Percentiles rank a stretch among this genome's conserved stretches.
These are phyloP conservation scores for Brachypalpus laphriformis DNA, from an alignment of 2,888 invertebrate genomes.

Conservation along the genomic window DNA sequence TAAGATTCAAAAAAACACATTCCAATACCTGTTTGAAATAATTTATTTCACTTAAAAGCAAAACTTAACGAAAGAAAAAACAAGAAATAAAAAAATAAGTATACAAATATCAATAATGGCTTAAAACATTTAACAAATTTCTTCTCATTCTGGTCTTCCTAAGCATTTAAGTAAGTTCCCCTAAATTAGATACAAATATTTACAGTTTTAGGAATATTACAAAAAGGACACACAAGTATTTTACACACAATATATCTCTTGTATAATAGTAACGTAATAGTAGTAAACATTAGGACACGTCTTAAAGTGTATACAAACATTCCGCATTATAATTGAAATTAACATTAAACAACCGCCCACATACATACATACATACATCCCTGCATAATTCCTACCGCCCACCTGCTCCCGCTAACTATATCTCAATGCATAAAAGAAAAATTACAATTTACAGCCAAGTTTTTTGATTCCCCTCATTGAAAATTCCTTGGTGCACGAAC, in stretches of 20 bases:
- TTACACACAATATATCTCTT: slow-evolving; percentile 2
- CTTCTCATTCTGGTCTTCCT: not conserved
- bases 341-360: not conserved
- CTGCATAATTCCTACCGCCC: not conserved
- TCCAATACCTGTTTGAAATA: slow-evolving; percentile 37
- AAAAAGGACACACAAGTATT: slow-evolving; percentile 43
- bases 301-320: slow-evolving; percentile 5
- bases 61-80: slow-evolving; percentile 14
- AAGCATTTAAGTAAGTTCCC: slow-evolving; percentile 11
- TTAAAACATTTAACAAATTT: slow-evolving; percentile 15
- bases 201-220: slow-evolving; percentile 61
- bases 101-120: slow-evolving; percentile 53
- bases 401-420: not conserved
- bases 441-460: slow-evolving; percentile 79
- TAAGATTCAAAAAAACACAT: not conserved
- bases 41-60: slow-evolving; percentile 58
- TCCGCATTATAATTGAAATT: slow-evolving; percentile 16
- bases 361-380: not conserved
- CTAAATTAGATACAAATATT: slow-evolving; percentile 51
- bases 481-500: slow-evolving; percentile 49
- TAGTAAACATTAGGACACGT: slow-evolving; percentile 33
- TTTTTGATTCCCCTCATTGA: slow-evolving; percentile 76
- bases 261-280: slow-evolving; percentile 14
- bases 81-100: slow-evolving; percentile 8
- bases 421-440: not conserved